These are phyloP conservation scores for Tromatobia lineatoria DNA, from an alignment of 2,888 invertebrate species.

Conservation along the genomic window DNA sequence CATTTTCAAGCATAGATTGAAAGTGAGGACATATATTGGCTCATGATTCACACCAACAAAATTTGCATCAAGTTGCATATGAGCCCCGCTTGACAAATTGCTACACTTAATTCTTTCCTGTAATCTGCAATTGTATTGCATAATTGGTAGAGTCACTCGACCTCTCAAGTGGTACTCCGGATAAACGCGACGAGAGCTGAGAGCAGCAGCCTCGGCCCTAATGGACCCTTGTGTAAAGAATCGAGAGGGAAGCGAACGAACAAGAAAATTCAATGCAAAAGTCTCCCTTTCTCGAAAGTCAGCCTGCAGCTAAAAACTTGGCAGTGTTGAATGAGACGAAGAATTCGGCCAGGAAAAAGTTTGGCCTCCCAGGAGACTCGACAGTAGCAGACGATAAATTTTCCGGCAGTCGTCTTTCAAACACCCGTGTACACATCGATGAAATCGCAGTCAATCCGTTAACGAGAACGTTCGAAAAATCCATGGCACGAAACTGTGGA, in stretches of 20 bases:
- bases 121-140: not conserved
- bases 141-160: not conserved
- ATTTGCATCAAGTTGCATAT: not conserved
- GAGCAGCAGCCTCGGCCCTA: not conserved
- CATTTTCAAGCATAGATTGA: not conserved
- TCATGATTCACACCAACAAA: no score
- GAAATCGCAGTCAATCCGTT: constrained; percentile 58
- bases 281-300: not conserved
- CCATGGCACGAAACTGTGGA: constrained; percentile 5
- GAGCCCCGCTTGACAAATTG: not conserved
- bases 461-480: constrained; percentile 55
- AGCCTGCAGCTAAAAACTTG: constrained; percentile 31
- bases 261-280: constrained; percentile 28
- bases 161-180: not conserved
- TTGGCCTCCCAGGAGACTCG: constrained; percentile 42
- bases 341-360: constrained; percentile 31
- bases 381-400: constrained; percentile 45
- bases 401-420: constrained; percentile 33
- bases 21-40: no score
- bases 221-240: not conserved
- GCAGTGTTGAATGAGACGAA: constrained; percentile 41
- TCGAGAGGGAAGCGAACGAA: constrained; percentile 4
- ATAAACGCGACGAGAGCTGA: not conserved
- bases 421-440: constrained; percentile 20
- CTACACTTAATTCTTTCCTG: not conserved